phyloP scores from a whole-genome alignment of 2,888 invertebrate species.

The Boloria euphrosyne region DNA sequence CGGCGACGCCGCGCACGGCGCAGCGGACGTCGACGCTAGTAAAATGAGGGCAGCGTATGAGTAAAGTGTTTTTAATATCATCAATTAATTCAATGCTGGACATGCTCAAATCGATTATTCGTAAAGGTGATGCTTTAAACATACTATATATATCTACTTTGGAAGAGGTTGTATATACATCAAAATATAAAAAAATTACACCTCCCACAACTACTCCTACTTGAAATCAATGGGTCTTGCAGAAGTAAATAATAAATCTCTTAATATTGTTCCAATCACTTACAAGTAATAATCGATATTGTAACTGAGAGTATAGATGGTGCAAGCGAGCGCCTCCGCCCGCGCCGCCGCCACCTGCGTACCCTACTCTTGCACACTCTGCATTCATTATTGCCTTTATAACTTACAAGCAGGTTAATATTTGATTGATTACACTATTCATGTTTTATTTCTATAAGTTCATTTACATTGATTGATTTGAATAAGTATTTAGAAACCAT shows the following conservation, averaged over 20 bases:
- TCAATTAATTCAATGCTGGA: background rate
- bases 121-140: background rate
- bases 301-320: background rate
- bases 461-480: too few species aligned
- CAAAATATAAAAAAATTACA: conserved; percentile 16
- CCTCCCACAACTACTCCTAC: conserved; percentile 16
- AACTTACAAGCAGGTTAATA: too few species aligned
- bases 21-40: too few species aligned
- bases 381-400: too few species aligned
- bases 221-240: conserved; percentile 10
- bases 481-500: too few species aligned
- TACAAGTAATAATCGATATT: conserved; percentile 11
- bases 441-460: too few species aligned
- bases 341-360: background rate
- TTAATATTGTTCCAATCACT: conserved; percentile 5
- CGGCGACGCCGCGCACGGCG: too few species aligned
- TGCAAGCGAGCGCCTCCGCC: background rate
- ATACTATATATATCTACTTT: conserved; percentile 21
- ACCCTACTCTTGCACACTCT: too few species aligned
- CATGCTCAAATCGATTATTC: background rate
- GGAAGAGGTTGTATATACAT: conserved; percentile 25
- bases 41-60: too few species aligned
- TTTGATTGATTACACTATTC: too few species aligned
- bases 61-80: too few species aligned
- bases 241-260: conserved; percentile 6